Conservation (phyloP, 2,113 vertebrate genomes). For the Monarcha castaneiventris region DNA sequence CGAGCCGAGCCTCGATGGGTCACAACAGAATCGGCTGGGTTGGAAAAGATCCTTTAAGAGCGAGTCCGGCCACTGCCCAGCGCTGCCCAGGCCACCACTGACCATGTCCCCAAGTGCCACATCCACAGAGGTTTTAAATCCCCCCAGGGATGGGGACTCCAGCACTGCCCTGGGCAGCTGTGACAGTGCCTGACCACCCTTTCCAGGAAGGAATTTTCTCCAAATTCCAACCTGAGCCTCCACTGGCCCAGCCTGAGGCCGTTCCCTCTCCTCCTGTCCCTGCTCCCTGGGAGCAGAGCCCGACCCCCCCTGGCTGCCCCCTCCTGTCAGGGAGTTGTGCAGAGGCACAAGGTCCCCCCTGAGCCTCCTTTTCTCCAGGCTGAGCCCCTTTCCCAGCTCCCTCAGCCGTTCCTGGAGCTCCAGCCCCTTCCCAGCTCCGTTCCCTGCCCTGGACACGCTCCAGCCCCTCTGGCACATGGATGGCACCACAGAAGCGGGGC, state of each 20-base stretch:
- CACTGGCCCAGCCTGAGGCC: neutral
- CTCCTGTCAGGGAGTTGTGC: neutral
- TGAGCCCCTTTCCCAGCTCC: neutral
- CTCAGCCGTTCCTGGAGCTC: neutral
- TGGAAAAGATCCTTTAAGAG: neutral
- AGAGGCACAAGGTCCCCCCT: neutral
- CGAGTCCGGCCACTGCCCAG: neutral
- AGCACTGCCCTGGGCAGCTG: neutral
- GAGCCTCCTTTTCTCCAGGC: neutral
- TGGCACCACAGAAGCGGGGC: rapidly evolving
- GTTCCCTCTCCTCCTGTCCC: neutral
- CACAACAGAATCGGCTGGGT: neutral
- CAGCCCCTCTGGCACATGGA: neutral
- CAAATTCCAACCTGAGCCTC: rapidly evolving
- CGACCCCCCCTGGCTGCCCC: neutral
- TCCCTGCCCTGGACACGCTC: neutral
- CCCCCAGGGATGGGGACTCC: neutral
- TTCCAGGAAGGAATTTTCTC: rapidly evolving
- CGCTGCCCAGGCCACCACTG: neutral
- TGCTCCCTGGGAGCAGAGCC: neutral
- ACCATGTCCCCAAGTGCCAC: neutral
- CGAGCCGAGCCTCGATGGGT: neutral
- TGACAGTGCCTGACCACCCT: rapidly evolving
- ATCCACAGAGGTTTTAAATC: rapidly evolving
- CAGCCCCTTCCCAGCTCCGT: neutral